Conservation (phyloP, 2,797 vertebrate species). For the Miopithecus talapoin region DNA sequence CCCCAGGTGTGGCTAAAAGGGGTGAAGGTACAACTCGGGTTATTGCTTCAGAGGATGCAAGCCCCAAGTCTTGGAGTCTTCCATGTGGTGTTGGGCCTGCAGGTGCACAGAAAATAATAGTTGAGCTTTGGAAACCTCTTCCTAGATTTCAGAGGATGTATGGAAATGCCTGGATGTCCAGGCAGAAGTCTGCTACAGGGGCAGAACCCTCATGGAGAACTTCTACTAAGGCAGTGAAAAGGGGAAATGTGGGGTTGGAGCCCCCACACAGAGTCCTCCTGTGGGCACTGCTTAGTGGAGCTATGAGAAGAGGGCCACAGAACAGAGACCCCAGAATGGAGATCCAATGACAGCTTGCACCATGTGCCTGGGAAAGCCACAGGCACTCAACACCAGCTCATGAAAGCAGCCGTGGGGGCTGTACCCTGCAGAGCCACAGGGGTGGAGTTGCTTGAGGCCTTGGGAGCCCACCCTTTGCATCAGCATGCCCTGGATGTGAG, state of each 20-base stretch:
- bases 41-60: neutral
- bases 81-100: no score
- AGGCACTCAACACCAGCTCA: neutral
- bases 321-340: neutral
- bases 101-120: neutral
- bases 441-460: neutral
- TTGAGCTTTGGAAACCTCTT: neutral
- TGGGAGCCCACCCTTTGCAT: neutral
- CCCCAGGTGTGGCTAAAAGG: neutral
- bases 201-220: neutral
- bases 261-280: neutral
- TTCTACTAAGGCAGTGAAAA: neutral
- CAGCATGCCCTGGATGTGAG: neutral
- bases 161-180: neutral
- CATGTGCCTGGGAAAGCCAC: neutral
- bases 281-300: no score
- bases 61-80: neutral
- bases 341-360: neutral
- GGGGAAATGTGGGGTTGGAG: no score
- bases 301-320: neutral
- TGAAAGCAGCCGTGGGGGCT: neutral
- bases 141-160: neutral
- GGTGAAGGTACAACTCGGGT: neutral
- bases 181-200: neutral
- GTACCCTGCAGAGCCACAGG: neutral